phyloP scores from a whole-genome alignment of 2,888 invertebrate species.

The Cyclophora punctaria region DNA sequence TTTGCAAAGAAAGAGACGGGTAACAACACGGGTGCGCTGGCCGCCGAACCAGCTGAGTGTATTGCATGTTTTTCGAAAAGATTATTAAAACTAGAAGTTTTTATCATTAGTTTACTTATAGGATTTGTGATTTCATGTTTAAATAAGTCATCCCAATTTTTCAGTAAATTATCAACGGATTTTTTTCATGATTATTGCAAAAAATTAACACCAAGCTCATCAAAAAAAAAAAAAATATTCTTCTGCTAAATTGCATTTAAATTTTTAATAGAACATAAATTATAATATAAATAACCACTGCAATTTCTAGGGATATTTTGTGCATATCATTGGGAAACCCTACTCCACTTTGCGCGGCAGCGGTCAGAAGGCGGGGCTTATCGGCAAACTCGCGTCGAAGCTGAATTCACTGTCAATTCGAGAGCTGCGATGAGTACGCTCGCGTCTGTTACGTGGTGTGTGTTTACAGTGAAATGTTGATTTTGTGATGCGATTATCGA shows the following conservation, averaged over 20 bases:
- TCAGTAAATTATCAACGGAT: too few relatives aligned
- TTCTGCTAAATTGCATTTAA: neutral
- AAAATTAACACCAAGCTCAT: neutral
- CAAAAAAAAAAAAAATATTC: neutral
- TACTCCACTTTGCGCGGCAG: slow-evolving; percentile 74
- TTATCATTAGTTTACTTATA: too few relatives aligned
- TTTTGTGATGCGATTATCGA: slow-evolving; percentile 70
- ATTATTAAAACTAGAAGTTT: too few relatives aligned
- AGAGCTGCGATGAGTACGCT: slow-evolving; percentile 72
- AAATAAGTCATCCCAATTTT: too few relatives aligned
- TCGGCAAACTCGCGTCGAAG: slow-evolving; percentile 75
- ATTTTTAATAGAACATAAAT: neutral
- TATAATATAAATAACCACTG: neutral
- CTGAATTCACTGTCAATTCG: slow-evolving; percentile 73
- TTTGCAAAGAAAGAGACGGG: slow-evolving; percentile 39
- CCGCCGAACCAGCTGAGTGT: slow-evolving; percentile 51
- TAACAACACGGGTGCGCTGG: slow-evolving; percentile 48
- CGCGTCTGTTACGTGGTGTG: slow-evolving; percentile 70
- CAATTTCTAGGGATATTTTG: slow-evolving; percentile 16
- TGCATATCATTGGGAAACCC: slow-evolving; percentile 32
- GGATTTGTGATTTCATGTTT: too few relatives aligned
- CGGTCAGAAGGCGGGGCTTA: slow-evolving; percentile 76
- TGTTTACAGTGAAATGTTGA: slow-evolving; percentile 70
- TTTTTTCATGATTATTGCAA: too few relatives aligned
- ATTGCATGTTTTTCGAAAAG: slow-evolving; percentile 1